A percentile compares a stretch with the other conserved stretches of the same genome.
phyloP scores from a whole-genome alignment of 2,888 invertebrate species.

The Ditula angustiorana region DNA sequence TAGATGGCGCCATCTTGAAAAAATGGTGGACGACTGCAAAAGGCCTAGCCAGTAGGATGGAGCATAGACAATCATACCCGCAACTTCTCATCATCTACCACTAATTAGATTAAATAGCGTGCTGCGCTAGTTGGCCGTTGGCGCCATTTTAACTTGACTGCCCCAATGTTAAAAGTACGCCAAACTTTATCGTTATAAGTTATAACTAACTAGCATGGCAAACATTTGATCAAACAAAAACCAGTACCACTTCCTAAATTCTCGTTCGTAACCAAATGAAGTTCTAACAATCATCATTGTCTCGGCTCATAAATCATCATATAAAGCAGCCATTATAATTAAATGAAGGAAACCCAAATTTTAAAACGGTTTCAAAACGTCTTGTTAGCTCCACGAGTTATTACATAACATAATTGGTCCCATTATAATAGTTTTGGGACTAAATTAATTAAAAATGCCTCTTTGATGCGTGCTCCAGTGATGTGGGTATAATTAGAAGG shows the following conservation, averaged over 20 bases:
- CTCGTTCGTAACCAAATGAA: slow-evolving; percentile 27
- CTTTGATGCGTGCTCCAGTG: slow-evolving; percentile 76
- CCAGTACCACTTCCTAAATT: slow-evolving; percentile 10
- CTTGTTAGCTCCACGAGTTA: slow-evolving; percentile 80
- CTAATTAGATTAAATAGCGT: too few relatives aligned
- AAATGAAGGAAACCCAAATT: slow-evolving; percentile 62
- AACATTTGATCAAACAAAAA: slow-evolving; percentile 24
- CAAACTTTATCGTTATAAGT: neutral
- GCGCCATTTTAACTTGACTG: too few relatives aligned
- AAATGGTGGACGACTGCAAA: too few relatives aligned
- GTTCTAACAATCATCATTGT: slow-evolving; percentile 51
- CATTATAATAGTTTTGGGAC: slow-evolving; percentile 82
- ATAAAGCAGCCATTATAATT: slow-evolving; percentile 60
- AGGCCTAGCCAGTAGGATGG: too few relatives aligned
- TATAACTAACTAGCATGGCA: slow-evolving; percentile 6
- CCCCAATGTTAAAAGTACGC: neutral
- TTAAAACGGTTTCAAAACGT: slow-evolving; percentile 72
- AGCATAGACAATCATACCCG: too few relatives aligned
- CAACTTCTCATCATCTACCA: too few relatives aligned
- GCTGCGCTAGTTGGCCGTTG: too few relatives aligned
- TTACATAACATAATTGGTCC: slow-evolving; percentile 82
- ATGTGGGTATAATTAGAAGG: slow-evolving; percentile 85
- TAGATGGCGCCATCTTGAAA: too few relatives aligned
- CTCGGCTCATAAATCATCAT: slow-evolving; percentile 61
- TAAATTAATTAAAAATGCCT: slow-evolving; percentile 84